Percentiles rank a stretch among this genome's conserved stretches.
phyloP scores from a whole-genome alignment of 2,797 vertebrate species.

The Tangara arthus region DNA sequence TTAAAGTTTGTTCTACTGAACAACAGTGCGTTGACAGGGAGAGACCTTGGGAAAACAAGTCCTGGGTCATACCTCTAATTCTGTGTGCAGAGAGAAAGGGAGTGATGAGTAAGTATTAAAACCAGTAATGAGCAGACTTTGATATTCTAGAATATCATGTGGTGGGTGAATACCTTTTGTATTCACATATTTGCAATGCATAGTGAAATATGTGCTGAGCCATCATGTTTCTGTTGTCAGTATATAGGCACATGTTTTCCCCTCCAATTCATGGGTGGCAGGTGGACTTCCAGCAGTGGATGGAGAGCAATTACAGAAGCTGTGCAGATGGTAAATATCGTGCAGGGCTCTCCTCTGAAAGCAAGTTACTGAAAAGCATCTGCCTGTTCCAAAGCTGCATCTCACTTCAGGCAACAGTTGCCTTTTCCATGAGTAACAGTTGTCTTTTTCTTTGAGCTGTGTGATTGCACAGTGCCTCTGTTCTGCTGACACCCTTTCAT shows the following conservation, averaged over 20 bases:
- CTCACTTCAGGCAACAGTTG: neutral
- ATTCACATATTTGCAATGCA: neutral
- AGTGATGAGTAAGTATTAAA: constrained; percentile 24
- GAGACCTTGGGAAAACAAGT: neutral
- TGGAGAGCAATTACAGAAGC: neutral
- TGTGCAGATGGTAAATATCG: neutral
- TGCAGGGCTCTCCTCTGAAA: neutral
- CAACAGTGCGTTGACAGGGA: neutral
- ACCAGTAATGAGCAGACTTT: neutral
- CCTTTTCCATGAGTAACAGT: neutral
- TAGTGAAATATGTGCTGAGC: constrained; percentile 1
- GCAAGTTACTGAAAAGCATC: neutral
- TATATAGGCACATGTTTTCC: neutral
- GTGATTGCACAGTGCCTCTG: neutral
- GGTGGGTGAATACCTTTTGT: neutral
- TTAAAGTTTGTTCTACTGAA: neutral
- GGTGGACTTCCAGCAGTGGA: neutral
- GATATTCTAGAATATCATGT: constrained; percentile 3
- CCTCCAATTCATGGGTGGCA: neutral
- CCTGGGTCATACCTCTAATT: neutral
- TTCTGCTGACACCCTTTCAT: neutral
- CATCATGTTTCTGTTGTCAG: neutral
- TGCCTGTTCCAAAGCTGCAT: neutral
- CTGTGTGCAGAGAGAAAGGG: neutral
- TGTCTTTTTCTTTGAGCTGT: neutral